A percentile compares a stretch with the other conserved stretches of the same genome.
Conservation (phyloP, 2,113 vertebrate genomes). For the Solea senegalensis region DNA sequence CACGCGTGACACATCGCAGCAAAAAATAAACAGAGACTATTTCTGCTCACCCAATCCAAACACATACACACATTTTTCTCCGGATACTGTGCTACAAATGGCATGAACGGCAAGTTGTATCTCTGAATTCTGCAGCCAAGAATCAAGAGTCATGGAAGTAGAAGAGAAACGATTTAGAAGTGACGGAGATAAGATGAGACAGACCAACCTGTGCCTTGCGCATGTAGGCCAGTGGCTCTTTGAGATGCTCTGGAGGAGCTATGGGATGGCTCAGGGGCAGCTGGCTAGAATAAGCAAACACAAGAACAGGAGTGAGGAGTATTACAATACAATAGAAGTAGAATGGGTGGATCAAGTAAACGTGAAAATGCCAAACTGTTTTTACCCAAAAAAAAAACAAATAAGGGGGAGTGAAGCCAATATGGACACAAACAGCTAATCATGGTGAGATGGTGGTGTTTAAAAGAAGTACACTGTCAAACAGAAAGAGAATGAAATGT, state of each 20-base stretch:
- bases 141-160: background rate
- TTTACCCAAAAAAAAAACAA: background rate
- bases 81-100: constrained; percentile 4
- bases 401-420: constrained; percentile 5
- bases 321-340: background rate
- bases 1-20: too few species aligned
- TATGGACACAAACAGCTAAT: background rate
- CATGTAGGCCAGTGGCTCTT: constrained; percentile 96
- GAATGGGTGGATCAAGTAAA: background rate
- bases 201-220: constrained; percentile 92
- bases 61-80: constrained; percentile 24
- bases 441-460: background rate
- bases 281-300: constrained; percentile 79
- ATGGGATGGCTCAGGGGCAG: constrained; percentile 84
- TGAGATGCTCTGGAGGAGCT: constrained; percentile 90
- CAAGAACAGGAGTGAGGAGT: background rate
- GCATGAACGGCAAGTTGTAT: background rate
- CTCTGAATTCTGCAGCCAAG: constrained; percentile 3
- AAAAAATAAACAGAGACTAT: too few species aligned
- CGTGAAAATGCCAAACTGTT: constrained; percentile 1
- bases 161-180: constrained; percentile 21
- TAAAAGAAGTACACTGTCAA: constrained; percentile 1
- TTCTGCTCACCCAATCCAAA: background rate
- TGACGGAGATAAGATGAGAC: constrained; percentile 56
- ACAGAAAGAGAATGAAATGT: constrained; percentile 8